phyloP scores from a whole-genome alignment of 2,888 invertebrate genomes.

The Aleiodes alternator region DNA sequence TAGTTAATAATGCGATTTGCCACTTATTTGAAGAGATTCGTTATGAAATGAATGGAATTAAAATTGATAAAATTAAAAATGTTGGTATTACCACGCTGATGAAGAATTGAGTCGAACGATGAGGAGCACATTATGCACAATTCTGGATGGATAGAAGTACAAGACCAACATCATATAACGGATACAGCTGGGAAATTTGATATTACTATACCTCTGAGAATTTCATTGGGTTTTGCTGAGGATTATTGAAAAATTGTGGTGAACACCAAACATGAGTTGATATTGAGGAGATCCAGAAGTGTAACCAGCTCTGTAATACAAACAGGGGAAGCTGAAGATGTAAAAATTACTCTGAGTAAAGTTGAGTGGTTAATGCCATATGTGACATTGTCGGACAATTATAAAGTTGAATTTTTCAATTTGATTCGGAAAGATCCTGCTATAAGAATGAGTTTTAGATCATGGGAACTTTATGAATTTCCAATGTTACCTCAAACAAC shows the following conservation, averaged over 20 bases:
- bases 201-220: background rate
- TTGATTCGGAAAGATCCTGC: background rate
- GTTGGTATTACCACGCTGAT: constrained; percentile 1
- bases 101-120: background rate
- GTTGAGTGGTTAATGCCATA: constrained; percentile 9
- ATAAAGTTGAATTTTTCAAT: too few relatives aligned
- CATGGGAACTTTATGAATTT: background rate
- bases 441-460: background rate
- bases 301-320: background rate
- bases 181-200: background rate
- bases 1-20: too few relatives aligned
- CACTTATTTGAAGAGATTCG: too few relatives aligned
- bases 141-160: background rate
- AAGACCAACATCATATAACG: too few relatives aligned
- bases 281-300: background rate
- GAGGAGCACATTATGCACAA: background rate
- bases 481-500: background rate
- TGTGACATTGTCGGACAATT: background rate
- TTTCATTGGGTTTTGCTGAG: background rate
- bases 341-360: background rate
- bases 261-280: constrained; percentile 13
- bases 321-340: background rate
- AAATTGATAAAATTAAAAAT: background rate
- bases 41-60: too few relatives aligned
- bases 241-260: constrained; percentile 2